phyloP scores from a whole-genome alignment of 1,140 invertebrate species.

The Belonocnema kinseyi region DNA sequence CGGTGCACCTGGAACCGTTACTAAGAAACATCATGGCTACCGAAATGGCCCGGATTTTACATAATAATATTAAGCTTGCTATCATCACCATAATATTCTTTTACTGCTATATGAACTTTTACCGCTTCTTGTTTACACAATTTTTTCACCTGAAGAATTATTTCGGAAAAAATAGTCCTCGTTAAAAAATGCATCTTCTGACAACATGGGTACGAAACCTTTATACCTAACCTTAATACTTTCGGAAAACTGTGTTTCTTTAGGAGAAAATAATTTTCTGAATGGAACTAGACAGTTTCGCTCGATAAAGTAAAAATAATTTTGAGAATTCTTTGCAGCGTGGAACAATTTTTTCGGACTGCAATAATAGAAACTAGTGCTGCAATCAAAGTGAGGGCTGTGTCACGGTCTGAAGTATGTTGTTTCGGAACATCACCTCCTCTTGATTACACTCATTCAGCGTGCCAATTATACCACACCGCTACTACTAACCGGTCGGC shows the following conservation, averaged over 20 bases:
- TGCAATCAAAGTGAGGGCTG: constrained; percentile 18
- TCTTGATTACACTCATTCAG: constrained; percentile 22
- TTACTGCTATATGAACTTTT: neutral
- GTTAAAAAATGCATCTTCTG: no score
- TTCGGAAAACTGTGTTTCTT: no score
- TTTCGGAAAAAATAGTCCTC: neutral
- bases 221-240: no score
- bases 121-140: constrained; percentile 9
- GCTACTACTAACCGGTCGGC: constrained; percentile 27
- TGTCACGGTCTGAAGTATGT: constrained; percentile 18
- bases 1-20: constrained; percentile 61
- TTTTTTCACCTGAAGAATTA: neutral
- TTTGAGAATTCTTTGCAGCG: neutral
- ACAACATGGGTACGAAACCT: no score
- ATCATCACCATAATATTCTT: constrained; percentile 29
- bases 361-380: no score
- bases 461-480: constrained; percentile 27
- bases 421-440: constrained; percentile 30
- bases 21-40: constrained; percentile 49
- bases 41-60: constrained; percentile 53
- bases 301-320: neutral
- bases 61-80: constrained; percentile 30
- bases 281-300: no score
- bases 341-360: neutral
- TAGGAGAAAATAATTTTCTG: no score